A percentile compares a stretch with the other conserved stretches of the same genome.
Conservation (phyloP, 2,113 vertebrate genomes). For the Phycodurus eques region DNA sequence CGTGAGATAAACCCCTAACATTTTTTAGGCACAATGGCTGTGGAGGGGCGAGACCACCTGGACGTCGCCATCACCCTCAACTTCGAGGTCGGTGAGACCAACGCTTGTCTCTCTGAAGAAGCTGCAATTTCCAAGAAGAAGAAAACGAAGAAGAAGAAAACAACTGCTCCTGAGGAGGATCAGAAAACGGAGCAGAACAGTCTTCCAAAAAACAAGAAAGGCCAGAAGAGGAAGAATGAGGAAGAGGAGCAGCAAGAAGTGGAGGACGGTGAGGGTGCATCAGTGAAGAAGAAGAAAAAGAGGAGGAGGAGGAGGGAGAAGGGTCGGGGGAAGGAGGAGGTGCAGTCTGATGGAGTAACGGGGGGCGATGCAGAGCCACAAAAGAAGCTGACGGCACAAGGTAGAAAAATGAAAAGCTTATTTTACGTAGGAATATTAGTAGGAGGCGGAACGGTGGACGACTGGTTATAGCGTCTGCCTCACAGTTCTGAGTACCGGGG, state of each 20-base stretch:
- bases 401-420: constrained; percentile 4
- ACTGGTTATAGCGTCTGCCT: too few species aligned
- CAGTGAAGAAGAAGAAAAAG: background rate
- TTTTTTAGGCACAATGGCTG: background rate
- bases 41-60: background rate
- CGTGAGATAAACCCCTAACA: too few species aligned
- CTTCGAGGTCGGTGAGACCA: constrained; percentile 13
- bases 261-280: background rate
- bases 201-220: constrained; percentile 24
- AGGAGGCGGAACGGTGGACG: too few species aligned
- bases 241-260: constrained; percentile 7
- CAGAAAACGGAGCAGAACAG: background rate
- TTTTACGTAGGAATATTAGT: too few species aligned
- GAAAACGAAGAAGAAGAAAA: constrained; percentile 60
- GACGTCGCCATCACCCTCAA: constrained; percentile 33
- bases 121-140: constrained; percentile 30
- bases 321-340: background rate
- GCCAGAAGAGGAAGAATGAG: constrained; percentile 52
- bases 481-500: too few species aligned
- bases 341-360: constrained; percentile 32
- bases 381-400: constrained; percentile 5
- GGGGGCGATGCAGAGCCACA: constrained; percentile 26
- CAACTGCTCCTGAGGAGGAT: background rate
- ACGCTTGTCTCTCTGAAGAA: background rate
- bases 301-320: constrained; percentile 20